A percentile compares a stretch with the other conserved stretches of the same genome.
Evolutionary conservation across 2,888 invertebrate species (phyloP).

Genomic region (Proisotoma minuta): DNA sequence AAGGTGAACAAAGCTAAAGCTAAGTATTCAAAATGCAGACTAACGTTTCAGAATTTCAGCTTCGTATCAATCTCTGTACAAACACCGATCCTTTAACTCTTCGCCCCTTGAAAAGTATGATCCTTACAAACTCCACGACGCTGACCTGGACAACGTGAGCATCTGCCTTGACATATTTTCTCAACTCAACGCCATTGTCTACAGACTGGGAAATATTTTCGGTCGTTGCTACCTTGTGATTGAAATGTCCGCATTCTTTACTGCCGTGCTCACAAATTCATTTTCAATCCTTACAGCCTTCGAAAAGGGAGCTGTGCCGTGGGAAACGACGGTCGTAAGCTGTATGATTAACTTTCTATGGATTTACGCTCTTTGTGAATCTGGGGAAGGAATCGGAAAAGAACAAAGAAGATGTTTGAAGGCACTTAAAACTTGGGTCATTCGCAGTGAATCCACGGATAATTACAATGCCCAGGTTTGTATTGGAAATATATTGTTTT

Average conservation of each 20-base stretch:
- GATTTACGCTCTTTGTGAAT: slow-evolving; percentile 20
- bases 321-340: slow-evolving; percentile 8
- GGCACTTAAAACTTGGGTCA: not conserved
- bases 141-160: not conserved
- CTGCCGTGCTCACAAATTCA: slow-evolving; percentile 20
- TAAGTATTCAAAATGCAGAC: too few relatives aligned
- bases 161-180: not conserved
- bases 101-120: not conserved
- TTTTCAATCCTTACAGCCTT: slow-evolving; percentile 17
- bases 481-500: not conserved
- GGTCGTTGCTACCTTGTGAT: slow-evolving; percentile 23
- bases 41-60: not conserved
- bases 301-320: not conserved
- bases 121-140: too few relatives aligned
- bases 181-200: not conserved
- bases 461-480: too few relatives aligned
- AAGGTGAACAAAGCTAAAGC: not conserved
- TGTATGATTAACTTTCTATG: slow-evolving; percentile 14
- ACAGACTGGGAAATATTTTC: slow-evolving; percentile 17
- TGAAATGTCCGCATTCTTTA: slow-evolving; percentile 22
- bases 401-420: slow-evolving; percentile 7
- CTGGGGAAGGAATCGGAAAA: slow-evolving; percentile 19
- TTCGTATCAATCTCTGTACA: not conserved
- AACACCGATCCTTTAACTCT: not conserved
- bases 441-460: not conserved